A percentile compares a stretch with the other conserved stretches of the same genome.
Evolutionary conservation across 2,113 vertebrate species (phyloP).

Genomic region (Neodontobutis hainanensis): DNA sequence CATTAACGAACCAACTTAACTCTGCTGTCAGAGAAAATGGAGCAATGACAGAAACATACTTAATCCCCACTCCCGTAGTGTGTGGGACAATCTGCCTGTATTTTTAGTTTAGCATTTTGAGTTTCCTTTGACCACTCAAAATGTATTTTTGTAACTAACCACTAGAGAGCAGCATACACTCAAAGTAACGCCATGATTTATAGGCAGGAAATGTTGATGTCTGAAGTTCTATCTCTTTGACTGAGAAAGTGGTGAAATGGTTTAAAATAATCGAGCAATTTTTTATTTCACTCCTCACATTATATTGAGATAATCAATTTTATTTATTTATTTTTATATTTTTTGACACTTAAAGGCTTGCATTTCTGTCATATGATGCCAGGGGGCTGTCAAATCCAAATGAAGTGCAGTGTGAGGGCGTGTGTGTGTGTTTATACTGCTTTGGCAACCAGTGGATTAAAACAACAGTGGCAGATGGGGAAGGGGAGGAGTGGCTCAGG

Average conservation of each 20-base stretch:
- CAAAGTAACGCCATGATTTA: background rate
- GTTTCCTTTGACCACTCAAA: no score
- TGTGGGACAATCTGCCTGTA: no score
- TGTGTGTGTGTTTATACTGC: constrained; percentile 31
- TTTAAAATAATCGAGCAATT: no score
- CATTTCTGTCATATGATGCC: background rate
- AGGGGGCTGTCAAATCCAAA: constrained; percentile 2
- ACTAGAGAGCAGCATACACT: constrained; percentile 55
- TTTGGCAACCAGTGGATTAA: constrained; percentile 79
- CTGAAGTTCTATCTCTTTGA: background rate
- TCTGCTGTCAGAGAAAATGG: no score
- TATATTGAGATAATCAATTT: background rate
- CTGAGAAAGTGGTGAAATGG: background rate
- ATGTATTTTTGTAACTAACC: constrained; percentile 13
- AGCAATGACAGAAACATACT: no score
- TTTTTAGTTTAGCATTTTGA: no score
- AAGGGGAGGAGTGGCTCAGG: constrained; percentile 38
- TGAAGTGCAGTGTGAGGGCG: constrained; percentile 1
- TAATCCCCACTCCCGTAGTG: no score
- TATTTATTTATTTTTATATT: no score
- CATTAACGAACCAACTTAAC: no score
- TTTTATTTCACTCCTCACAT: background rate
- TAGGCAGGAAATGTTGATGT: background rate
- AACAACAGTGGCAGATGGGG: constrained; percentile 77
- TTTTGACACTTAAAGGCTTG: background rate